Evolutionary conservation across 1,140 invertebrate genomes (phyloP).

Genomic region (Anadara kagoshimensis): DNA sequence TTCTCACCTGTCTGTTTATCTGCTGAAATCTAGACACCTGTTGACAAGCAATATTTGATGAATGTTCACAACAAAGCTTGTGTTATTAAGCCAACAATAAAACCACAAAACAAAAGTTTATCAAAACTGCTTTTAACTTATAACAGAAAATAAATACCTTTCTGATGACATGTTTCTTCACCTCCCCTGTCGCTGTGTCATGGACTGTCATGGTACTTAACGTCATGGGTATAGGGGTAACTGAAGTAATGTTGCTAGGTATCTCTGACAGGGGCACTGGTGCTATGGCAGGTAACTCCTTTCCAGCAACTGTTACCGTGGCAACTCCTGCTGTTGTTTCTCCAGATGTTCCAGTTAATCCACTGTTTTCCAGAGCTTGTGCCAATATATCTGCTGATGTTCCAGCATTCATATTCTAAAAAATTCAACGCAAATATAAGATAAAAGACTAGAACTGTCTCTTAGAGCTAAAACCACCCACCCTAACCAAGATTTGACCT

Average conservation of each 20-base stretch:
- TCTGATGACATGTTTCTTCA: constrained; percentile 74
- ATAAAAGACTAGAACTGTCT: no score
- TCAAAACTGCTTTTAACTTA: no score
- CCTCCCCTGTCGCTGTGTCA: constrained; percentile 71
- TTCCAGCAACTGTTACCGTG: constrained; percentile 8
- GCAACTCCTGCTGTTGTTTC: constrained; percentile 1
- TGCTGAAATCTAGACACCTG: neutral
- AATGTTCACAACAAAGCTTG: no score
- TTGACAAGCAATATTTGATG: neutral
- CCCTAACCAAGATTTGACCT: no score
- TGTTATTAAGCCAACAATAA: no score
- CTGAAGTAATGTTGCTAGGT: neutral
- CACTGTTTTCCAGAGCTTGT: constrained; percentile 79
- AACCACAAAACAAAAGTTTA: no score
- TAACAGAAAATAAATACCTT: constrained; percentile 64
- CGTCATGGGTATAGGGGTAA: constrained; percentile 21
- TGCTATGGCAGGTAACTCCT: constrained; percentile 7
- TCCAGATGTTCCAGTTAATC: constrained; percentile 66
- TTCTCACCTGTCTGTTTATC: no score
- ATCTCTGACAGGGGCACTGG: constrained; percentile 6
- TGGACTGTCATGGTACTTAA: constrained; percentile 65
- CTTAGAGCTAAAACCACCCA: no score
- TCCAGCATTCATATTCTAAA: constrained; percentile 14
- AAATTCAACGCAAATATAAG: no score
- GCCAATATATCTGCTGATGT: constrained; percentile 77